These are phyloP conservation scores for Bujurquina vittata DNA, from an alignment of 2,113 vertebrate species.

Conservation along the genomic window DNA sequence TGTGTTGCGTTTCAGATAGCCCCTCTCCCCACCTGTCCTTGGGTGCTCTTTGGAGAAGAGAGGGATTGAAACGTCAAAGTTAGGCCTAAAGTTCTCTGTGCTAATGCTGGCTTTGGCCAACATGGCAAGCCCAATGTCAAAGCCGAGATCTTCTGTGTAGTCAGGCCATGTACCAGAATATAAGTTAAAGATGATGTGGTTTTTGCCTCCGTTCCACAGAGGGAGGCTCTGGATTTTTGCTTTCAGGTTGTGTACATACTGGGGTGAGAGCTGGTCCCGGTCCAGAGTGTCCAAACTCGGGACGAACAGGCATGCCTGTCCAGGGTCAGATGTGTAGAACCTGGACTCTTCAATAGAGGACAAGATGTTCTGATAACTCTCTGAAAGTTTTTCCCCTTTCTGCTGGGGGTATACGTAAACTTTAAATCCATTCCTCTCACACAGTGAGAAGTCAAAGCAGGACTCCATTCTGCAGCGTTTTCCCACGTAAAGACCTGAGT, in stretches of 20 bases:
- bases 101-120: slow-evolving; percentile 98
- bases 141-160: slow-evolving; percentile 96
- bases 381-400: slow-evolving; percentile 97
- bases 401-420: slow-evolving; percentile 96
- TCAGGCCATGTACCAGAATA: slow-evolving; percentile 99
- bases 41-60: slow-evolving; percentile 99
- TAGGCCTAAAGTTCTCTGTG: slow-evolving; percentile 94
- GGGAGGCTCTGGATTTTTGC: slow-evolving; percentile 93
- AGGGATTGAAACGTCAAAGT: slow-evolving; percentile 97
- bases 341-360: slow-evolving; percentile 93
- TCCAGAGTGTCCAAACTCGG: slow-evolving; percentile 96
- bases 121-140: slow-evolving; percentile 97
- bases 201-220: slow-evolving; percentile 96
- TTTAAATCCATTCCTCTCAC: slow-evolving; percentile 92
- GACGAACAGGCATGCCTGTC: slow-evolving; percentile 94
- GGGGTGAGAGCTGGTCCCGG: slow-evolving; percentile 96
- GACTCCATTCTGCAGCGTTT: slow-evolving; percentile 96
- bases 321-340: slow-evolving; percentile 94
- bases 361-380: slow-evolving; percentile 97
- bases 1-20: slow-evolving; percentile 93
- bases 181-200: slow-evolving; percentile 99
- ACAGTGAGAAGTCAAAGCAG: slow-evolving; percentile 93
- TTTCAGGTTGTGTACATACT: slow-evolving; percentile 95
- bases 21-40: slow-evolving; percentile 95
- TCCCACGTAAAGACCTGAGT: slow-evolving; percentile 85